Conservation (phyloP, 2,888 invertebrate genomes). For the Agrochola macilenta region DNA sequence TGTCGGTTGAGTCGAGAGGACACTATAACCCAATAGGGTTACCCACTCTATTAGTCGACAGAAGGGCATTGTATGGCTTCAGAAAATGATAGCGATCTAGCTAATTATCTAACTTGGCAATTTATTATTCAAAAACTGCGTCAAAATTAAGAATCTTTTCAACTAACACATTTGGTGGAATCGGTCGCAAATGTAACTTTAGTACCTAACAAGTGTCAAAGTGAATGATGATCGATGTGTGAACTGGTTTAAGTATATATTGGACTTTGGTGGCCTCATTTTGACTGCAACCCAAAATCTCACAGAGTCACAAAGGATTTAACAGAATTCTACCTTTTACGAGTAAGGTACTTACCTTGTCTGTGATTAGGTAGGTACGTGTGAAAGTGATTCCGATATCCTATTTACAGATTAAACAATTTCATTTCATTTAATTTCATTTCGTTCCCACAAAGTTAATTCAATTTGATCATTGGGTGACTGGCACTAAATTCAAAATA, state of each 20-base stretch:
- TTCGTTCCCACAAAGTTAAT: neutral
- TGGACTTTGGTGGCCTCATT: slow-evolving; percentile 2
- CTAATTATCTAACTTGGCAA: neutral
- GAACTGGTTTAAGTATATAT: slow-evolving; percentile 17
- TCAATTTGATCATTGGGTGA: neutral
- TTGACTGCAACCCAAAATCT: neutral
- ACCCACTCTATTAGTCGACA: neutral
- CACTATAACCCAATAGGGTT: neutral
- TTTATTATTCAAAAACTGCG: neutral
- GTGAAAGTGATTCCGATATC: too few species aligned
- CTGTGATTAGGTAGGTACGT: neutral
- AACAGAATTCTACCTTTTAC: neutral
- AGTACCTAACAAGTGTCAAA: slow-evolving; percentile 40
- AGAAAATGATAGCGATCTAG: neutral
- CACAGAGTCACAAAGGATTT: neutral
- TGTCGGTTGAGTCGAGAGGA: neutral
- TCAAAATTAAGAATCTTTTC: neutral
- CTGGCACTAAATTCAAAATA: slow-evolving; percentile 17
- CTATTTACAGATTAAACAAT: too few species aligned
- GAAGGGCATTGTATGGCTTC: neutral
- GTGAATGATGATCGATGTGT: slow-evolving; percentile 15
- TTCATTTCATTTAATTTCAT: too few species aligned
- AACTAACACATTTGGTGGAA: slow-evolving; percentile 35
- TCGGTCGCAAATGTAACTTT: slow-evolving; percentile 25
- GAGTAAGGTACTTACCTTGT: neutral